Percentiles rank a stretch among this genome's conserved stretches.
These are phyloP conservation scores for Venustaconcha ellipsiformis DNA, from an alignment of 1,140 invertebrate species.

Conservation along the genomic window DNA sequence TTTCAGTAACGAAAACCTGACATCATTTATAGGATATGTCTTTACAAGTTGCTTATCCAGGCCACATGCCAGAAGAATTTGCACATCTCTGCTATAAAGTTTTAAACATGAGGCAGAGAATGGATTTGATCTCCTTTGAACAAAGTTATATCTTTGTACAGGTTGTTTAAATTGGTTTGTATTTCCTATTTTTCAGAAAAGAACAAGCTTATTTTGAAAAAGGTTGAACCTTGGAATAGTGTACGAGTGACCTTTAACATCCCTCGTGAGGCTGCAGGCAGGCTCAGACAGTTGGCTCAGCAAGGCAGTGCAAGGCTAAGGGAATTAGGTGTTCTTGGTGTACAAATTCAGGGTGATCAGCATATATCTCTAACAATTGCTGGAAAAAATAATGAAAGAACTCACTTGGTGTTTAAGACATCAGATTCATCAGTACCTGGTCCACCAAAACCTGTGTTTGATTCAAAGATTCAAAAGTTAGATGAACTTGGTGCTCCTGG, in stretches of 20 bases:
- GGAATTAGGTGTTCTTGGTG: constrained; percentile 92
- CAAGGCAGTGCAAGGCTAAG: constrained; percentile 88
- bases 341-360: constrained; percentile 96
- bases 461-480: constrained; percentile 26
- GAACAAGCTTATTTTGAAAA: constrained; percentile 72
- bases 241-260: constrained; percentile 97
- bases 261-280: constrained; percentile 91
- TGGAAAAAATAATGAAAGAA: constrained; percentile 77
- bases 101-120: too few species aligned
- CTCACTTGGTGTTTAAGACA: constrained; percentile 80
- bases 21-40: too few species aligned
- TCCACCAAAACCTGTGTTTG: constrained; percentile 47
- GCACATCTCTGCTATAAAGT: too few species aligned
- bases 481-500: constrained; percentile 28
- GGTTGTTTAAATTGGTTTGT: background rate
- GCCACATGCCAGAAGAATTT: too few species aligned
- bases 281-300: constrained; percentile 89
- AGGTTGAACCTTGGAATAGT: constrained; percentile 98
- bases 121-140: too few species aligned
- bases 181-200: constrained; percentile 53
- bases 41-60: too few species aligned
- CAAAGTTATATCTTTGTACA: too few species aligned
- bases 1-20: too few species aligned
- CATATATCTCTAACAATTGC: constrained; percentile 89
- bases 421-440: constrained; percentile 46